phyloP scores from a whole-genome alignment of 2,797 vertebrate genomes.

The Eospalax fontanierii region DNA sequence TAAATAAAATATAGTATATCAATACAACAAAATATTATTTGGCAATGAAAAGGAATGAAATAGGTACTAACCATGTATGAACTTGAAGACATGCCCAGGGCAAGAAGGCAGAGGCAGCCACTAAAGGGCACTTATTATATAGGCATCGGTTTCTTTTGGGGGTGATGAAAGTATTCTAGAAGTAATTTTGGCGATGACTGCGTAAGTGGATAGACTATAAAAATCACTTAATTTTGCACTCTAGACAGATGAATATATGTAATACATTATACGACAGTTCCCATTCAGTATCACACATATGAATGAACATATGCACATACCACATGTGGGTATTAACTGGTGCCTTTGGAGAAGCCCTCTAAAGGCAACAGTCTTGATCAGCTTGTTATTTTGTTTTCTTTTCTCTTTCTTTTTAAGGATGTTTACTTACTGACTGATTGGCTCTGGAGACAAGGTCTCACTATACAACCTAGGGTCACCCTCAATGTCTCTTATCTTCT shows the following conservation, averaged over 20 bases:
- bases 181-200: too few relatives aligned
- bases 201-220: background rate
- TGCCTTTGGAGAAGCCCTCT: background rate
- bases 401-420: background rate
- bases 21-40: slow-evolving; percentile 8
- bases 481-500: too few relatives aligned
- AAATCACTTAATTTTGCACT: background rate
- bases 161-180: background rate
- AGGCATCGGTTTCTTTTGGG: background rate
- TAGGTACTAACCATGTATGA: background rate
- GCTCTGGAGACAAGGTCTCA: too few relatives aligned
- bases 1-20: slow-evolving; percentile 4
- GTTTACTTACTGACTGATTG: too few relatives aligned
- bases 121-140: background rate
- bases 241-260: background rate
- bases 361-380: background rate
- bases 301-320: background rate
- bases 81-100: background rate
- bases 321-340: background rate
- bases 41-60: background rate
- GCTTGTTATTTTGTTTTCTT: background rate
- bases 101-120: background rate
- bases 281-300: background rate
- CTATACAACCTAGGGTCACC: too few relatives aligned
- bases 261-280: background rate